Conservation (phyloP, 2,888 invertebrate genomes). For the Thumatha senex region DNA sequence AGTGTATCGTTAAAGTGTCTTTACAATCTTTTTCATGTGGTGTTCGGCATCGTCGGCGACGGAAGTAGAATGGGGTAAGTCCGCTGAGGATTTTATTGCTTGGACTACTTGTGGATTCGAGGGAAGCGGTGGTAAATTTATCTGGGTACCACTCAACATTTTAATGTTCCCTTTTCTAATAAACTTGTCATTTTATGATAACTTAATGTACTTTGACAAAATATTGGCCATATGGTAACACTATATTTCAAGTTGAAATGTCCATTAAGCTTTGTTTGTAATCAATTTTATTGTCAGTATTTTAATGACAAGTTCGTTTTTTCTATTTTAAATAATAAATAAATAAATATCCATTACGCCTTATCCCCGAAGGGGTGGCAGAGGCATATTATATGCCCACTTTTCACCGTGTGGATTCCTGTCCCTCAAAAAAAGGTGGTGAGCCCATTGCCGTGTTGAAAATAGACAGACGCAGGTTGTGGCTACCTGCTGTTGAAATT, state of each 20-base stretch:
- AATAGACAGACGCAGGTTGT: too few species aligned
- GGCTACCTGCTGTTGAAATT: too few species aligned
- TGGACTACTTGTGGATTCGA: constrained; percentile 68
- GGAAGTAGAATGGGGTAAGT: constrained; percentile 84
- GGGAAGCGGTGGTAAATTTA: constrained; percentile 47
- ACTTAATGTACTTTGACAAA: constrained; percentile 31
- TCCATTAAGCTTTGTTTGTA: too few species aligned
- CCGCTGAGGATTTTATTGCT: constrained; percentile 54
- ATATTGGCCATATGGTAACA: constrained; percentile 18
- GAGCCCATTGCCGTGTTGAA: too few species aligned
- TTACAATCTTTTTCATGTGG: constrained; percentile 80
- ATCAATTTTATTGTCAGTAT: too few species aligned
- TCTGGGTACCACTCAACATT: constrained; percentile 44
- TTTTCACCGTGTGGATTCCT: too few species aligned
- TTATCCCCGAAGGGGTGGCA: too few species aligned
- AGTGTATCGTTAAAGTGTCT: constrained; percentile 72
- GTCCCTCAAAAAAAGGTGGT: too few species aligned
- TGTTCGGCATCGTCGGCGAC: constrained; percentile 53
- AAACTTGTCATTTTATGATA: constrained; percentile 46
- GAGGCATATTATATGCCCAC: too few species aligned
- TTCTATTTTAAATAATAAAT: too few species aligned
- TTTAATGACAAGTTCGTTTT: too few species aligned
- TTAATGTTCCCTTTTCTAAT: constrained; percentile 46
- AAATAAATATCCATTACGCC: too few species aligned
- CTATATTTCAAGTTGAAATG: background rate